These are phyloP conservation scores for Branchellion lobata DNA, from an alignment of 2,888 invertebrate genomes.

Conservation along the genomic window DNA sequence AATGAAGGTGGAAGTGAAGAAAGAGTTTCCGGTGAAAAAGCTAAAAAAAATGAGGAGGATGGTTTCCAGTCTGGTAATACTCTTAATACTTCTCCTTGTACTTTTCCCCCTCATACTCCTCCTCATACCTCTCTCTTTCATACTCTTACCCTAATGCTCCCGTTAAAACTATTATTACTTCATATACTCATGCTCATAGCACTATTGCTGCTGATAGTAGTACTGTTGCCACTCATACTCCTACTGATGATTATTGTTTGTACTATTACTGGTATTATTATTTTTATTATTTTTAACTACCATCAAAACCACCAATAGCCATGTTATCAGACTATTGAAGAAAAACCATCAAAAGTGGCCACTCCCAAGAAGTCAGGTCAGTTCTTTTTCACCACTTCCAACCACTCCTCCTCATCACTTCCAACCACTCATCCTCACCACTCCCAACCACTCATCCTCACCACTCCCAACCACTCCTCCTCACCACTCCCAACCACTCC, in stretches of 20 bases:
- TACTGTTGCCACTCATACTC: neutral
- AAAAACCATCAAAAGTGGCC: neutral
- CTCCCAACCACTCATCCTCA: too few relatives aligned
- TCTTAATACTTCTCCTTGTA: neutral
- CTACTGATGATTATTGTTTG: neutral
- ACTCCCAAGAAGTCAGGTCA: neutral
- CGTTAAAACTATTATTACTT: neutral
- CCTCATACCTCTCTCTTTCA: neutral
- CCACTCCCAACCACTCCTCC: too few relatives aligned
- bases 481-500: too few relatives aligned
- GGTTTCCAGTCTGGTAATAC: conserved; percentile 31
- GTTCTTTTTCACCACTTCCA: neutral
- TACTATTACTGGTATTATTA: neutral
- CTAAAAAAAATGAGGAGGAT: conserved; percentile 39
- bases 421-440: too few relatives aligned
- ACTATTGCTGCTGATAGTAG: neutral
- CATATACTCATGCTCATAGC: neutral
- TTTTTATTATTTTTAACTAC: neutral
- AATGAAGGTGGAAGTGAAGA: neutral
- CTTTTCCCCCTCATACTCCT: too few relatives aligned
- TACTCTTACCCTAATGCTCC: neutral
- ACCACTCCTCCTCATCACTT: too few relatives aligned
- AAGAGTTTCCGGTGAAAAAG: conserved; percentile 10
- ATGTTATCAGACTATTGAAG: conserved; percentile 9
- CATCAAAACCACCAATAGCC: conserved; percentile 12